phyloP scores from a whole-genome alignment of 2,888 invertebrate species.

The Geophilus truncorum region DNA sequence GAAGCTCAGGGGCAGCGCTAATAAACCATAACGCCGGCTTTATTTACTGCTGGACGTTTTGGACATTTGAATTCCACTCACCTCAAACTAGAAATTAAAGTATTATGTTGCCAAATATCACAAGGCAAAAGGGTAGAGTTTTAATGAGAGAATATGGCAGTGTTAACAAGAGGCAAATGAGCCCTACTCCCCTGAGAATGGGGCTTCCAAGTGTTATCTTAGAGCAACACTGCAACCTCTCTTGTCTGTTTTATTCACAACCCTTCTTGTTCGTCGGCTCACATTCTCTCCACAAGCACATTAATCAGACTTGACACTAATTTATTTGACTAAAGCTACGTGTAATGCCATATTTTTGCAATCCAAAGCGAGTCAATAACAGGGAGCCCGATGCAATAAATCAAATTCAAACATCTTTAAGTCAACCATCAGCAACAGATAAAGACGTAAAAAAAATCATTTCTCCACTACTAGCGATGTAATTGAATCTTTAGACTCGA shows the following conservation, averaged over 20 bases:
- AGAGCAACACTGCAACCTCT: slow-evolving; percentile 13
- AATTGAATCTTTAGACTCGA: slow-evolving; percentile 12
- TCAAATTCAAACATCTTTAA: not conserved
- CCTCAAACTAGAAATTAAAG: not conserved
- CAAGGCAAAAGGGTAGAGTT: not conserved
- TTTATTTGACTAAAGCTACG: not conserved
- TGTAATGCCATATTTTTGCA: slow-evolving; percentile 22
- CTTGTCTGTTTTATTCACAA: not conserved
- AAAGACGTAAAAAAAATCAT: not conserved
- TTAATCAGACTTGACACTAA: slow-evolving; percentile 18
- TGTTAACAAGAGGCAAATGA: slow-evolving; percentile 25
- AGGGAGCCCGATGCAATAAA: slow-evolving; percentile 17
- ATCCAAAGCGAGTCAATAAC: slow-evolving; percentile 22
- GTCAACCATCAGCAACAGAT: slow-evolving; percentile 23
- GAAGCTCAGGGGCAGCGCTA: not conserved
- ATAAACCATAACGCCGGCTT: not conserved
- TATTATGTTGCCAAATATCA: not conserved
- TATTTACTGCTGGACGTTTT: not conserved
- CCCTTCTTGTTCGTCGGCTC: not conserved
- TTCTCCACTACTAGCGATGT: not conserved
- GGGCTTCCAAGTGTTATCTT: slow-evolving; percentile 20
- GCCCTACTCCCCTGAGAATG: not conserved
- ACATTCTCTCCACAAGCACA: slow-evolving; percentile 1
- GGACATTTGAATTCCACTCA: not conserved
- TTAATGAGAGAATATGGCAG: not conserved